Conservation (phyloP, 2,113 vertebrate species). For the Anolis sagrei region DNA sequence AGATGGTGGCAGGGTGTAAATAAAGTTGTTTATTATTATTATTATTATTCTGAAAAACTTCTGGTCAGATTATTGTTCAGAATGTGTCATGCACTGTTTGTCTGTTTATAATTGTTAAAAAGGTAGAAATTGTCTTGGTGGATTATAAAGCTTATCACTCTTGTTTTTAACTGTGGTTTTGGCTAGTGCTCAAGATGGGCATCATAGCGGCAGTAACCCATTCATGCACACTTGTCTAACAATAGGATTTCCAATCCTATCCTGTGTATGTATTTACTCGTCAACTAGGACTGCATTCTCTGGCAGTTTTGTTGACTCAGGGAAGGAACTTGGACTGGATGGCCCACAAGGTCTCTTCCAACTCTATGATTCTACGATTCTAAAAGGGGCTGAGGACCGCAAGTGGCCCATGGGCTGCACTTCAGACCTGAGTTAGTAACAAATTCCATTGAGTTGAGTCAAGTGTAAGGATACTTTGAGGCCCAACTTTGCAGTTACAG, state of each 20-base stretch:
- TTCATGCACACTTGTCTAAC: neutral
- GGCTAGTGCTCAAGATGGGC: neutral
- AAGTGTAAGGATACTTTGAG: neutral
- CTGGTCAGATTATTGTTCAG: neutral
- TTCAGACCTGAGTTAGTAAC: neutral
- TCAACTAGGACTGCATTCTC: no score
- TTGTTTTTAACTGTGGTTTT: neutral
- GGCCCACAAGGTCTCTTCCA: no score
- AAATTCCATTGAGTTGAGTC: neutral
- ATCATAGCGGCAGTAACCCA: neutral
- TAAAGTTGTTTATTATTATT: no score
- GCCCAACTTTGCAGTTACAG: neutral
- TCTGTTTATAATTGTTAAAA: neutral
- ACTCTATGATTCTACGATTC: no score
- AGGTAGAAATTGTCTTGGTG: neutral
- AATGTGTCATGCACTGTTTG: neutral
- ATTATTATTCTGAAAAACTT: no score
- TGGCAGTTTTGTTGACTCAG: no score
- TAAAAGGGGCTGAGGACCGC: no score
- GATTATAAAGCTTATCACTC: neutral
- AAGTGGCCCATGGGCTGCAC: no score
- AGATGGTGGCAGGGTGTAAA: no score
- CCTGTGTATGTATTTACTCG: no score
- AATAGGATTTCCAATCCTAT: no score
- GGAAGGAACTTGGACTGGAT: no score